Percentiles rank a stretch among this genome's conserved stretches.
These are phyloP conservation scores for Otolemur crassicaudatus DNA, from an alignment of 2,797 vertebrate species.

Conservation along the genomic window DNA sequence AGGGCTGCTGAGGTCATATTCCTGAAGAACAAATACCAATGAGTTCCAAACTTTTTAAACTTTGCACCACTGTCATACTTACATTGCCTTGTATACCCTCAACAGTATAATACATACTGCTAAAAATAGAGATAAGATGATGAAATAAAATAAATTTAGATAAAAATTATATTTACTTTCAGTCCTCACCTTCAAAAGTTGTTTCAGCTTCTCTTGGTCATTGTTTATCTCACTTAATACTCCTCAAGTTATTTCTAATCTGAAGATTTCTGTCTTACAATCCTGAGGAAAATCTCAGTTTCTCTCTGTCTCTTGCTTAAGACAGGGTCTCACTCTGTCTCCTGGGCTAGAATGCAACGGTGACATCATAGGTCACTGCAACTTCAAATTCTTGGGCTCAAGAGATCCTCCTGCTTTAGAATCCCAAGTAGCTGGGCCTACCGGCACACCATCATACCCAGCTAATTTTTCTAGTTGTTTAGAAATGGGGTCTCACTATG, in stretches of 20 bases:
- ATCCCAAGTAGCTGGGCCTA: not conserved
- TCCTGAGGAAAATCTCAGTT: not conserved
- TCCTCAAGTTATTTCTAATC: not conserved
- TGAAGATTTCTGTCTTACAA: not conserved
- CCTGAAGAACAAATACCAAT: not conserved
- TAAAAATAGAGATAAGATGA: not conserved
- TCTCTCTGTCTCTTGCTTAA: not conserved
- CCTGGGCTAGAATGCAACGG: not conserved
- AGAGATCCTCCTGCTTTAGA: not conserved
- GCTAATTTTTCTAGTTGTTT: not conserved
- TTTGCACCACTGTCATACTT: not conserved
- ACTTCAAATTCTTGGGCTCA: not conserved
- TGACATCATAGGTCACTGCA: not conserved
- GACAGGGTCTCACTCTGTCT: not conserved
- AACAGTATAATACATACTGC: not conserved
- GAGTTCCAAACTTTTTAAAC: not conserved
- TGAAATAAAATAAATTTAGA: not conserved
- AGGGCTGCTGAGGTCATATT: not conserved
- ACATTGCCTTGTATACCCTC: not conserved
- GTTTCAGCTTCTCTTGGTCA: not conserved
- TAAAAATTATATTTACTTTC: not conserved
- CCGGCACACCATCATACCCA: fast-evolving
- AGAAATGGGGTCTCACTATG: not conserved
- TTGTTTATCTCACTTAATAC: not conserved
- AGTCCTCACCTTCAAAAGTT: conserved; percentile 5